phyloP scores from a whole-genome alignment of 2,113 vertebrate genomes.

The Psephotus haematonotus region DNA sequence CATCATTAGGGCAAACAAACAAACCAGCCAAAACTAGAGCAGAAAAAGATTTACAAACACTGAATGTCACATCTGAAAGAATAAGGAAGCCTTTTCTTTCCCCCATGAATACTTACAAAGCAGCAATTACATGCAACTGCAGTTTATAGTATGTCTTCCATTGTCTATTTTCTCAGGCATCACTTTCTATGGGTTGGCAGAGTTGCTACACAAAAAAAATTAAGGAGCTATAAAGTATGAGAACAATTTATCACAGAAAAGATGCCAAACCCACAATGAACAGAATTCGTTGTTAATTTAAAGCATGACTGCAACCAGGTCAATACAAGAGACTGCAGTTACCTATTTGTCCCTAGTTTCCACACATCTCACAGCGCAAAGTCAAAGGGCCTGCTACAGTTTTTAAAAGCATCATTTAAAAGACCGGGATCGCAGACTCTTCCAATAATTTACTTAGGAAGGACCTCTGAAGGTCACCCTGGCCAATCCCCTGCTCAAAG shows the following conservation, averaged over 20 bases:
- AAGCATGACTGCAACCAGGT: background rate
- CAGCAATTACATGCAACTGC: background rate
- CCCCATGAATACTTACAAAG: background rate
- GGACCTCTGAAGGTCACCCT: background rate
- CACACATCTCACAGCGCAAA: background rate
- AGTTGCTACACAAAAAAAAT: background rate
- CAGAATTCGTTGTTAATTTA: background rate
- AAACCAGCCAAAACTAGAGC: background rate
- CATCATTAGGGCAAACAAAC: background rate
- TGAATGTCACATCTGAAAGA: background rate
- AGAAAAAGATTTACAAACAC: background rate
- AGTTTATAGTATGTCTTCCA: background rate
- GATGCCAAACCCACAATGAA: background rate
- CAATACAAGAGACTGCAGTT: background rate
- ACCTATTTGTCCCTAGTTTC: background rate
- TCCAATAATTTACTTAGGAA: background rate
- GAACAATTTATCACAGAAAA: background rate
- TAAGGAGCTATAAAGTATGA: background rate
- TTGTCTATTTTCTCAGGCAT: background rate
- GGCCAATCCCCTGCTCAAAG: background rate
- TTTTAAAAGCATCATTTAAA: background rate
- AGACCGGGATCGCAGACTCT: background rate
- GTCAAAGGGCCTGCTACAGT: background rate
- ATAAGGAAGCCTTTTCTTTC: background rate
- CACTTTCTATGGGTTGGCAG: background rate